Base-by-base conservation (phyloP, 2,888 invertebrate species). In the Horisme vitalbata region DNA sequence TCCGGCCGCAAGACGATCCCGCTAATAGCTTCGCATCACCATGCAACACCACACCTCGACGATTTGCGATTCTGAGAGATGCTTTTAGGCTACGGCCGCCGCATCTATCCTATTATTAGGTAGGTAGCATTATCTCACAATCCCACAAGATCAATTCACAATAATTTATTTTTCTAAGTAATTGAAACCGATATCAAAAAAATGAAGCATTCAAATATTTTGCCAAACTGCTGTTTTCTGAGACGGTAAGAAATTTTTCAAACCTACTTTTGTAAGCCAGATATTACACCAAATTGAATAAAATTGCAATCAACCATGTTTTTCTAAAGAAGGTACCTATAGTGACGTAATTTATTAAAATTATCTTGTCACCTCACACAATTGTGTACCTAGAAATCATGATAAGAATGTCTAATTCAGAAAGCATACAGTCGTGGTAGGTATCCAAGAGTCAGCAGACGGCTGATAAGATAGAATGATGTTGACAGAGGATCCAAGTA, bases 11-110 rank as follows among this genome's bases (percentile, higher is more conserved):
- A 75, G 62, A 57, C 65, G 70, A 70, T 66, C 67, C 72, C 69
- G 64, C 71, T 79, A 78, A 79, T 78, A 68, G 71, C 67, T 64
- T 58, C 61, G 66, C 65, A 44, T 44, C 44, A 58, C 66, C 65
- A 51, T 54, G 61, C 59, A 61, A 60, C 64, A 68, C 70, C 69
- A 59, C 75, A 72, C 65, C 71, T 73, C 62, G 59, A 64, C 59
- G 52, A 57, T 55, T 65, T 54, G 63, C 64, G 50, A 66, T 68
- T 67, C 60, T 53, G 58, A 56, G 60, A 55, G 47, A 45, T 59
- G 56, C 55, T 61, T 63, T 63, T 63, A 65, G 57, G 58, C 52
- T 54, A 46, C 45, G 57, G 30, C 55, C 32, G 37, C 33, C 39
- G 38, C 47, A 52, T 54, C 45, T 58, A 34, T 24, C 52, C 54